Evolutionary conservation across 2,113 vertebrate genomes (phyloP).

Genomic region (Anthoscopus minutus): DNA sequence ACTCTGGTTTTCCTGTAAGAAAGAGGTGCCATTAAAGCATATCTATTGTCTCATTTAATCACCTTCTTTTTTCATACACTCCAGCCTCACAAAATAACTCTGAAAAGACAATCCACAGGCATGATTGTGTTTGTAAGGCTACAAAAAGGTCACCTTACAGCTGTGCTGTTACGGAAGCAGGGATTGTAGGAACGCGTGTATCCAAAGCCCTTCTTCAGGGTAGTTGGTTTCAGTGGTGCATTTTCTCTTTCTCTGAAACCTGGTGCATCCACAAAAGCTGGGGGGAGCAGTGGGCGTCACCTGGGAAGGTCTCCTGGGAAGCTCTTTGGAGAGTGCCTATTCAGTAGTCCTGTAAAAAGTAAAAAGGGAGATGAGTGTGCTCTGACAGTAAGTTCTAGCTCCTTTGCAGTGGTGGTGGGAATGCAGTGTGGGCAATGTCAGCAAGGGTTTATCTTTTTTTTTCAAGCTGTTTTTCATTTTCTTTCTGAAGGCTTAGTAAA

Average conservation of each 20-base stretch:
- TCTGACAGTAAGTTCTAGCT: neutral
- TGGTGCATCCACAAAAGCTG: neutral
- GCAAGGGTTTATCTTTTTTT: neutral
- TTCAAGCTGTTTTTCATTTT: neutral
- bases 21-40: slow-evolving; percentile 10
- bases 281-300: neutral
- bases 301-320: neutral
- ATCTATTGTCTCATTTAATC: slow-evolving; percentile 50
- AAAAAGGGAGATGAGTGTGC: neutral
- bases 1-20: neutral
- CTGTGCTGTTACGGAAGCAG: slow-evolving; percentile 4
- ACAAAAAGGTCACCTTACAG: slow-evolving; percentile 37
- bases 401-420: neutral
- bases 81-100: slow-evolving; percentile 22
- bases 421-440: neutral
- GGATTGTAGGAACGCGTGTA: neutral
- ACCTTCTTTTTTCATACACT: slow-evolving; percentile 6
- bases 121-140: slow-evolving; percentile 32
- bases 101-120: slow-evolving; percentile 37
- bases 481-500: neutral
- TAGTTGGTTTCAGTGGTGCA: neutral
- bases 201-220: neutral
- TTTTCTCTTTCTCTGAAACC: neutral
- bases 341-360: neutral
- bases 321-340: neutral